Conservation (phyloP, 2,113 vertebrate genomes). For the Cyprinodon variegatus region DNA sequence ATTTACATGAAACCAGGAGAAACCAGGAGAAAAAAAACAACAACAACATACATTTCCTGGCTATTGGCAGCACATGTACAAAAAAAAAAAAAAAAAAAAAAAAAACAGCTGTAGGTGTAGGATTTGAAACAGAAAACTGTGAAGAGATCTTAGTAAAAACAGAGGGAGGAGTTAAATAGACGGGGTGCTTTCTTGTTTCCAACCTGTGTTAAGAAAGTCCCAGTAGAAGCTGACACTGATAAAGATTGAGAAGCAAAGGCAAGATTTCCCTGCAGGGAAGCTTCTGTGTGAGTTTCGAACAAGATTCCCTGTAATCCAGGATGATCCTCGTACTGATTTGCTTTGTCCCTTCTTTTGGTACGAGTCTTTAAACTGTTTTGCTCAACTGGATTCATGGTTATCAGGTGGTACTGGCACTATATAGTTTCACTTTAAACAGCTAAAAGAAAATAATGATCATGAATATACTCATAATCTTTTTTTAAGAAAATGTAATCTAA, state of each 20-base stretch:
- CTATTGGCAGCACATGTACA: not conserved
- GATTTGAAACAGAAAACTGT: conserved; percentile 22
- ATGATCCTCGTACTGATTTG: conserved; percentile 43
- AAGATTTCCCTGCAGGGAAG: conserved; percentile 53
- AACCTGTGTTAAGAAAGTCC: conserved; percentile 43
- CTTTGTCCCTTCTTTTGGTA: conserved; percentile 37
- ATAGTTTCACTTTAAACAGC: conserved; percentile 18
- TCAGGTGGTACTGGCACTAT: conserved; percentile 34
- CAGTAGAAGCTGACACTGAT: conserved; percentile 53
- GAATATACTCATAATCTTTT: too few species aligned
- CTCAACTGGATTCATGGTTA: conserved; percentile 17
- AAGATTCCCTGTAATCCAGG: conserved; percentile 51
- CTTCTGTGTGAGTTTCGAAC: conserved; percentile 27
- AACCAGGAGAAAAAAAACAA: not conserved
- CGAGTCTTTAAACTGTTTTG: conserved; percentile 24
- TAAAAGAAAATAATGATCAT: conserved; percentile 6
- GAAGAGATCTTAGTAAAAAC: conserved; percentile 24
- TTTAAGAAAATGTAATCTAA: conserved; percentile 1
- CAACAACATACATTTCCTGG: not conserved
- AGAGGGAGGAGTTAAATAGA: conserved; percentile 29
- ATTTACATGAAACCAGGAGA: not conserved
- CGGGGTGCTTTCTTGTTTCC: conserved; percentile 24
- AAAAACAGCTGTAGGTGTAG: not conserved
- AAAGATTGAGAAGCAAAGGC: conserved; percentile 45
- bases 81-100: not conserved